Evolutionary conservation across 1,140 invertebrate species (phyloP).

Genomic region (Caenorhabditis briggsae): DNA sequence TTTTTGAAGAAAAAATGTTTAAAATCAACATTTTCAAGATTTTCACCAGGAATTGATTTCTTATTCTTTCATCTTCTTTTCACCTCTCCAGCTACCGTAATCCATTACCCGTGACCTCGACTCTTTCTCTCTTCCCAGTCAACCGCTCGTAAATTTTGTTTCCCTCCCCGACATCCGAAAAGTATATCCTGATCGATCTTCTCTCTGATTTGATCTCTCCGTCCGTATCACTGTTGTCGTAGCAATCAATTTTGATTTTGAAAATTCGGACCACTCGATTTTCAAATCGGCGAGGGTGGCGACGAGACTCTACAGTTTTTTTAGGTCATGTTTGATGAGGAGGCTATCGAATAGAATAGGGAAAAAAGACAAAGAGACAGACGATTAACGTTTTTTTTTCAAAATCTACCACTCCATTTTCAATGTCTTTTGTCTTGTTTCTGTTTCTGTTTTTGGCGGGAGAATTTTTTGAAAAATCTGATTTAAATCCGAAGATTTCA

Average conservation of each 20-base stretch:
- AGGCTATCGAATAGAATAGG: not conserved
- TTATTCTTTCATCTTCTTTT: not conserved
- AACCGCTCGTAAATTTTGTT: constrained; percentile 37
- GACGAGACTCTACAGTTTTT: constrained; percentile 14
- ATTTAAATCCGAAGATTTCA: no score
- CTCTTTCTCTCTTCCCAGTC: not conserved
- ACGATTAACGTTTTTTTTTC: not conserved
- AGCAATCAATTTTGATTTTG: no score
- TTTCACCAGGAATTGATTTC: no score
- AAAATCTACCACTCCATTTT: not conserved
- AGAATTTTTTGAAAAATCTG: no score
- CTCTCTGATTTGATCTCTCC: no score
- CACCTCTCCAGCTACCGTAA: not conserved
- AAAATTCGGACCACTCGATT: no score
- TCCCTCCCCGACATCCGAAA: not conserved
- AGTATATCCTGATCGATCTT: not conserved
- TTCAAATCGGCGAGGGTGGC: no score
- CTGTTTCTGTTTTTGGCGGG: no score
- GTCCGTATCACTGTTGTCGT: no score
- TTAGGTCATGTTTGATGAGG: constrained; percentile 36
- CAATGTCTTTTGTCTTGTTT: no score
- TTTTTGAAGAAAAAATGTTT: no score
- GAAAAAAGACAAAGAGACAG: not conserved
- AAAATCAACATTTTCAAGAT: no score
- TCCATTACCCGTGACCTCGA: not conserved